A percentile compares a stretch with the other conserved stretches of the same genome.
phyloP scores from a whole-genome alignment of 2,113 vertebrate species.

The Varanus salvator region DNA sequence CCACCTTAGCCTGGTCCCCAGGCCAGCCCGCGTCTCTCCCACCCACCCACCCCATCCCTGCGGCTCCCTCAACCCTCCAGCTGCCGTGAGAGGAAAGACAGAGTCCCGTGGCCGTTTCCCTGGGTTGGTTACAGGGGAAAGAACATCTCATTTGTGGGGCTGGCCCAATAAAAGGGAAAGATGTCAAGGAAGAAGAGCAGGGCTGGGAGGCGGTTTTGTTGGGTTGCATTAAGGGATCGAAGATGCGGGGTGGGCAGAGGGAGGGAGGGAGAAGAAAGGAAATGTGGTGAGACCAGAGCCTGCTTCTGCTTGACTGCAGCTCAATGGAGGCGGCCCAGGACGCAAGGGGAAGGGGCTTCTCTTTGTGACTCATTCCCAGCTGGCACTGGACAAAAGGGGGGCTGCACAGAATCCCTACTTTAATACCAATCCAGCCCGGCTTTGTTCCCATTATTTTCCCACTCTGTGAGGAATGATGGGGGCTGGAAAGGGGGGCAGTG shows the following conservation, averaged over 20 bases:
- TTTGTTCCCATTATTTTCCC: slow-evolving; percentile 67
- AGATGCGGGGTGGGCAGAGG: neutral
- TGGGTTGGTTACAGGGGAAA: slow-evolving; percentile 56
- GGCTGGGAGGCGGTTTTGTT: slow-evolving; percentile 38
- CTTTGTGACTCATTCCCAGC: slow-evolving; percentile 58
- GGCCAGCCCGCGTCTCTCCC: neutral
- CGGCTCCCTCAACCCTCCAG: slow-evolving; percentile 3
- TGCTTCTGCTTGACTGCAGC: slow-evolving; percentile 64
- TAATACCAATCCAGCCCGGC: slow-evolving; percentile 41
- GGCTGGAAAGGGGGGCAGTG: neutral
- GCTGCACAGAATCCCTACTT: slow-evolving; percentile 44
- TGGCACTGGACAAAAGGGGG: slow-evolving; percentile 53
- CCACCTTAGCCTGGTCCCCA: neutral
- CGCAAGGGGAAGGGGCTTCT: slow-evolving; percentile 26
- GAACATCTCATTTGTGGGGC: slow-evolving; percentile 42
- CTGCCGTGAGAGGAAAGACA: slow-evolving; percentile 55
- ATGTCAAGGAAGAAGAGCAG: slow-evolving; percentile 8
- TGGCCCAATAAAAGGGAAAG: slow-evolving; percentile 27
- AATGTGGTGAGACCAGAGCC: slow-evolving; percentile 14
- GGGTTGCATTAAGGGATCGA: slow-evolving; percentile 15
- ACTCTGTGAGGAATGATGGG: slow-evolving; percentile 39
- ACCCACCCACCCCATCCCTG: neutral
- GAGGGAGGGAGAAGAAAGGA: slow-evolving; percentile 24
- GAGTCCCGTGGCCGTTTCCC: slow-evolving; percentile 48
- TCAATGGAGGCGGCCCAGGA: slow-evolving; percentile 44